phyloP scores from a whole-genome alignment of 2,888 invertebrate genomes.

The Tigriopus californicus region DNA sequence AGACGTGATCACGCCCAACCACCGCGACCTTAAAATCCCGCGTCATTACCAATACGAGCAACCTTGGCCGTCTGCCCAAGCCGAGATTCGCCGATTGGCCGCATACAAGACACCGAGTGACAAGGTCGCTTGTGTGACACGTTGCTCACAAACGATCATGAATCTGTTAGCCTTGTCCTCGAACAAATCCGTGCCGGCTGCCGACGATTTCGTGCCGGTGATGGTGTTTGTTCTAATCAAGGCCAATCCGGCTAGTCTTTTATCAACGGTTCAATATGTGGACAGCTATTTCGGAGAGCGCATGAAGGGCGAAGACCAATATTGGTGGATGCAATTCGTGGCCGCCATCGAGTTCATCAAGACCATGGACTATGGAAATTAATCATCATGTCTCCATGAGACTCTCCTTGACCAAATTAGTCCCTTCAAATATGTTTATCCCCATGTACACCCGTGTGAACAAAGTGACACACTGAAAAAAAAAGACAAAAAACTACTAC shows the following conservation, averaged over 20 bases:
- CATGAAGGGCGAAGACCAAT: constrained; percentile 72
- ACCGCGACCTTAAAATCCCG: constrained; percentile 60
- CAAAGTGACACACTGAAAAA: no score
- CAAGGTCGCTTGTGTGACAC: constrained; percentile 59
- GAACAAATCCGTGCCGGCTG: constrained; percentile 52
- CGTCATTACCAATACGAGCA: constrained; percentile 64
- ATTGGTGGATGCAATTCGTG: constrained; percentile 97
- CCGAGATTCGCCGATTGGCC: constrained; percentile 64
- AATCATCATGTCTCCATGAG: not conserved
- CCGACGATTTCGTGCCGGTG: constrained; percentile 87
- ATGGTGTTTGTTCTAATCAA: constrained; percentile 88
- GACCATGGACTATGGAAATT: constrained; percentile 67
- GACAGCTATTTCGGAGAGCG: constrained; percentile 69
- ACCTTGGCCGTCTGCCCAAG: constrained; percentile 82
- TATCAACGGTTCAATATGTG: constrained; percentile 58
- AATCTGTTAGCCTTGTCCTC: constrained; percentile 65
- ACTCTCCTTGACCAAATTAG: no score
- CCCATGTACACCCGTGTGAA: no score
- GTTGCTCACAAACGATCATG: constrained; percentile 83
- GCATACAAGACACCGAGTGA: constrained; percentile 78
- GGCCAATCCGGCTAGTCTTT: constrained; percentile 33
- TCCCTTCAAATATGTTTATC: no score
- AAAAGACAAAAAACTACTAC: no score
- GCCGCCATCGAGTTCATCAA: constrained; percentile 94
- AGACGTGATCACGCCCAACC: constrained; percentile 50